Percentiles rank a stretch among this genome's conserved stretches.
Evolutionary conservation across 2,797 vertebrate species (phyloP).

Genomic region (Centropyge bicolor): DNA sequence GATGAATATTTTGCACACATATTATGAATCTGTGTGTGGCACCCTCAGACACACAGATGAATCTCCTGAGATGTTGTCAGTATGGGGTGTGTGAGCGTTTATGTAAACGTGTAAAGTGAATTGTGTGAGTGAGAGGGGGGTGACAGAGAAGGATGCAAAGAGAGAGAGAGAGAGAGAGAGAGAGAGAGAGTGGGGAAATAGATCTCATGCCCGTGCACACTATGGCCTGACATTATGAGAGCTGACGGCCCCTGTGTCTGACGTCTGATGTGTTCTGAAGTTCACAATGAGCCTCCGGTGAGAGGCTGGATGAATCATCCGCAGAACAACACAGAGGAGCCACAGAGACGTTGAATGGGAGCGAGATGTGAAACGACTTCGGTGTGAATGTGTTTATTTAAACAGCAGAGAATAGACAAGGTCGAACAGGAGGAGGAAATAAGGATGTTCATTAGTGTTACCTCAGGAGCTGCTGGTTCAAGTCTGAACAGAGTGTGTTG

Average conservation of each 20-base stretch:
- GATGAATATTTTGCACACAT: not conserved
- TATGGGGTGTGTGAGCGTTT: conserved; percentile 19
- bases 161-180: conserved; percentile 25
- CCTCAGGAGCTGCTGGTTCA: conserved; percentile 1
- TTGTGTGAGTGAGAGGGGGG: conserved; percentile 33
- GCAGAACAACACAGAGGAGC: conserved; percentile 68
- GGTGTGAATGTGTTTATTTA: conserved; percentile 81
- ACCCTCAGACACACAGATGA: not conserved
- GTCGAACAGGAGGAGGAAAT: conserved; percentile 44
- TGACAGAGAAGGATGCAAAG: conserved; percentile 33
- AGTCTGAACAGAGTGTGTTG: not conserved
- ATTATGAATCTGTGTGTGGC: not conserved
- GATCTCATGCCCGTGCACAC: conserved; percentile 61
- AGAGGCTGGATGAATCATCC: conserved; percentile 84
- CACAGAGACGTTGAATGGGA: conserved; percentile 77
- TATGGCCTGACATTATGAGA: conserved; percentile 81
- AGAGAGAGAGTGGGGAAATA: conserved; percentile 21
- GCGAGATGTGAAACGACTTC: conserved; percentile 79
- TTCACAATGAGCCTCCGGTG: conserved; percentile 90
- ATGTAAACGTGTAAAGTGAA: conserved; percentile 41
- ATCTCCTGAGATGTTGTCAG: conserved; percentile 10
- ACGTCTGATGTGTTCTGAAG: conserved; percentile 90
- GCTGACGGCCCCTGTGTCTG: conserved; percentile 84
- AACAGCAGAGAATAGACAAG: conserved; percentile 61
- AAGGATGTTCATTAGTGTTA: conserved; percentile 8